Evolutionary conservation across 2,888 invertebrate species (phyloP).

Genomic region (Drosophila niveifrons): DNA sequence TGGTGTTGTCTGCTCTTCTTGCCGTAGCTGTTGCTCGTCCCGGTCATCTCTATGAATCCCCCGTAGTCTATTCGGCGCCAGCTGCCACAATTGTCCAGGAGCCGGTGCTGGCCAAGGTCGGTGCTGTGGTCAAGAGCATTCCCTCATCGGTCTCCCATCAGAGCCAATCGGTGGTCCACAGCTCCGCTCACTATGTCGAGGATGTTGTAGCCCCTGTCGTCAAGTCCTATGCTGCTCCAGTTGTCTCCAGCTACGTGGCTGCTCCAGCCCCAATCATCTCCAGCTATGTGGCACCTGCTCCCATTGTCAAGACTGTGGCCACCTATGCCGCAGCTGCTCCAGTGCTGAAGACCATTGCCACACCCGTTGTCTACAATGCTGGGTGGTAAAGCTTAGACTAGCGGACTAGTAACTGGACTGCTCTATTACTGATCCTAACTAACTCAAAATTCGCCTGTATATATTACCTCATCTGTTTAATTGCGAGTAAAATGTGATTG

Average conservation of each 20-base stretch:
- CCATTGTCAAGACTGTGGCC: slow-evolving; percentile 61
- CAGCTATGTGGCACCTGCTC: slow-evolving; percentile 62
- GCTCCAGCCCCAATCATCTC: slow-evolving; percentile 58
- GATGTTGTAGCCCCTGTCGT: slow-evolving; percentile 80
- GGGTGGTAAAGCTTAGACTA: slow-evolving; percentile 52
- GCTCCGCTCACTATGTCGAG: slow-evolving; percentile 78
- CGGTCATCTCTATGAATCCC: slow-evolving; percentile 73
- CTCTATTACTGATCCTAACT: slow-evolving; percentile 9
- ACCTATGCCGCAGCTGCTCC: slow-evolving; percentile 69
- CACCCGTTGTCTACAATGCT: slow-evolving; percentile 58
- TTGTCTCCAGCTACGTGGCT: slow-evolving; percentile 64
- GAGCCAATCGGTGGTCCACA: slow-evolving; percentile 86
- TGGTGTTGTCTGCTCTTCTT: slow-evolving; percentile 83
- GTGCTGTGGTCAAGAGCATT: slow-evolving; percentile 83
- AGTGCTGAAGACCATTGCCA: slow-evolving; percentile 62
- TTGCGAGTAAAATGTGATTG: slow-evolving; percentile 63
- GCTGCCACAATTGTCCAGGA: slow-evolving; percentile 81
- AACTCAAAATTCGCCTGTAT: slow-evolving; percentile 20
- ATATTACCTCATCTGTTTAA: slow-evolving; percentile 35
- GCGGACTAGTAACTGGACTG: slow-evolving; percentile 44
- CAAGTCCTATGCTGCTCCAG: slow-evolving; percentile 67
- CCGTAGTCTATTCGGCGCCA: slow-evolving; percentile 81
- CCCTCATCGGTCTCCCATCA: slow-evolving; percentile 87
- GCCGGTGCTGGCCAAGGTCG: slow-evolving; percentile 80
- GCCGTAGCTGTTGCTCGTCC: slow-evolving; percentile 83